phyloP scores from a whole-genome alignment of 2,113 vertebrate species.

The Ceratotherium simum region DNA sequence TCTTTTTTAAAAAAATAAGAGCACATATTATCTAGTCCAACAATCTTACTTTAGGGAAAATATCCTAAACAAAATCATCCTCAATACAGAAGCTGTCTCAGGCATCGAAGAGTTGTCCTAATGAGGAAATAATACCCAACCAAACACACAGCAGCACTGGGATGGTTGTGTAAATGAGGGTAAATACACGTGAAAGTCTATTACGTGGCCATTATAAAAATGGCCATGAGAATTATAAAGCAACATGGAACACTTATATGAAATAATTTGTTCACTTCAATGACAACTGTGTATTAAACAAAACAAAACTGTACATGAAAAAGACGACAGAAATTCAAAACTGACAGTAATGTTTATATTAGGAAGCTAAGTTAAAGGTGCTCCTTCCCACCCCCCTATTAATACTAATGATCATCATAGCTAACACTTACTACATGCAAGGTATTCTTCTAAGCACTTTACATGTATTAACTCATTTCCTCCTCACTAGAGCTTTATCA shows the following conservation, averaged over 20 bases:
- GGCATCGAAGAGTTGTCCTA: neutral
- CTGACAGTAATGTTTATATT: neutral
- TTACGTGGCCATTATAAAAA: too few relatives aligned
- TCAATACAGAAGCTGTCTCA: neutral
- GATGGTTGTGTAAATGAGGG: too few relatives aligned
- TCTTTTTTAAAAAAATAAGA: neutral
- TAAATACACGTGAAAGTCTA: too few relatives aligned
- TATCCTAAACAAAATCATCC: neutral
- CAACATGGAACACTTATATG: neutral
- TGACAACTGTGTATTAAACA: neutral
- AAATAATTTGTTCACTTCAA: neutral
- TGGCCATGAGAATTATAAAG: too few relatives aligned
- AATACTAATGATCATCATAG: neutral
- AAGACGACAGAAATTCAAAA: neutral
- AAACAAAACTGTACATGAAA: neutral
- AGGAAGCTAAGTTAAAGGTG: neutral
- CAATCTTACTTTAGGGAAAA: neutral
- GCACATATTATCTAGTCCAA: neutral
- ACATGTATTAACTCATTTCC: neutral
- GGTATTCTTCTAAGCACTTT: neutral
- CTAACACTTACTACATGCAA: too few relatives aligned
- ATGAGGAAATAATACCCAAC: neutral
- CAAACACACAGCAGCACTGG: too few relatives aligned
- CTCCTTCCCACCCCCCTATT: neutral
- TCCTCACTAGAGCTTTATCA: neutral